phyloP scores from a whole-genome alignment of 2,797 vertebrate species.

The Enteromius viviparus region DNA sequence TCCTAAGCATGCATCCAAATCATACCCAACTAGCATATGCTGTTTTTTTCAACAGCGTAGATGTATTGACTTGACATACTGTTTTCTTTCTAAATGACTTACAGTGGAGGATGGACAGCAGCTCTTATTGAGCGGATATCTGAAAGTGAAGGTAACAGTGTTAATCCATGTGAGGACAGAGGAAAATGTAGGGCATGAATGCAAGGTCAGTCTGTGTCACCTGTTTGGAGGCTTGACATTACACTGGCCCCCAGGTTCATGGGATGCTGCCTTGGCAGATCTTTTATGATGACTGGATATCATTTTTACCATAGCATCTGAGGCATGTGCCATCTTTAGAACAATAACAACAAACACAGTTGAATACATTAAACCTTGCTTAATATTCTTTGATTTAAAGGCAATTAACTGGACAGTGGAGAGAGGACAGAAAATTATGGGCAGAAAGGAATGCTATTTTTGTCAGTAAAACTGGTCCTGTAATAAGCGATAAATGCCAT shows the following conservation, averaged over 20 bases:
- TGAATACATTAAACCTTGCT: not conserved
- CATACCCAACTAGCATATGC: not conserved
- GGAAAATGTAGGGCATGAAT: constrained; percentile 18
- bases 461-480: too few species aligned
- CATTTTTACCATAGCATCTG: constrained; percentile 71
- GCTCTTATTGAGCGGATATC: constrained; percentile 39
- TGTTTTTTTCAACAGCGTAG: not conserved
- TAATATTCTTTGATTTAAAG: not conserved
- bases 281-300: constrained; percentile 74
- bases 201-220: constrained; percentile 55
- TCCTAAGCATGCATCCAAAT: not conserved
- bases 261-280: constrained; percentile 47
- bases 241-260: constrained; percentile 14
- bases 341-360: constrained; percentile 21
- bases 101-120: constrained; percentile 49
- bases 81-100: constrained; percentile 29
- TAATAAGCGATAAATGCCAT: too few species aligned
- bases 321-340: constrained; percentile 65
- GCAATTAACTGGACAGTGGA: not conserved
- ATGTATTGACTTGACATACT: not conserved
- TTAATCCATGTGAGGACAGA: constrained; percentile 21
- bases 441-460: not conserved
- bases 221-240: constrained; percentile 55
- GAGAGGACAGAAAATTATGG: not conserved
- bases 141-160: constrained; percentile 22